phyloP scores from a whole-genome alignment of 2,888 invertebrate species.

The Acrocera orbiculus region DNA sequence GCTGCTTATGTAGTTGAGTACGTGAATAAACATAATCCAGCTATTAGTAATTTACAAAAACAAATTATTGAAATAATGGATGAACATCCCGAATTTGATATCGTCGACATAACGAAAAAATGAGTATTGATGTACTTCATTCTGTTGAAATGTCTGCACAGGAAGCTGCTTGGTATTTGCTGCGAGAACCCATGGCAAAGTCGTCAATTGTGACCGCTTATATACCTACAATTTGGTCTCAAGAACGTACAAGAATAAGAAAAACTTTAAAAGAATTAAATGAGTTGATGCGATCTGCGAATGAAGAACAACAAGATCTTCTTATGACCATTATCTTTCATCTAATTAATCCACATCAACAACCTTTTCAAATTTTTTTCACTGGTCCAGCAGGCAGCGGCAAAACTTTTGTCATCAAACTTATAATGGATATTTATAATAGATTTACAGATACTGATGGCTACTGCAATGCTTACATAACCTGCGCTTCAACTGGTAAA shows the following conservation, averaged over 20 bases:
- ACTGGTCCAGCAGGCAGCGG: constrained; percentile 22
- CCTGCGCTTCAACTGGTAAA: constrained; percentile 25
- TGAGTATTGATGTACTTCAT: constrained; percentile 21
- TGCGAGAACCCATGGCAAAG: constrained; percentile 28
- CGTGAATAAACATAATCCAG: constrained; percentile 23
- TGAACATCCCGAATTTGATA: constrained; percentile 23
- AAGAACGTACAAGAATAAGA: constrained; percentile 22
- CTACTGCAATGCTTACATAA: constrained; percentile 23
- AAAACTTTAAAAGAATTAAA: constrained; percentile 20
- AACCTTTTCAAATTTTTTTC: constrained; percentile 15
- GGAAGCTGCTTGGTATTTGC: constrained; percentile 31
- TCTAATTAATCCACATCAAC: constrained; percentile 4
- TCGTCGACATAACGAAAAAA: constrained; percentile 17
- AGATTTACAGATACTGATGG: constrained; percentile 21
- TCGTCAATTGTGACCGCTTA: constrained; percentile 18
- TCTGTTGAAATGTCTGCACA: constrained; percentile 22
- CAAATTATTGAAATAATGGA: constrained; percentile 18
- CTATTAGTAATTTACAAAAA: constrained; percentile 19
- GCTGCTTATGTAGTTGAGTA: constrained; percentile 28
- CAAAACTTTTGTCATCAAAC: constrained; percentile 23
- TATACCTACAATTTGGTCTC: constrained; percentile 26
- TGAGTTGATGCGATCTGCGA: constrained; percentile 13
- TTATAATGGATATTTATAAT: constrained; percentile 28
- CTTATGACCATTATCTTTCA: constrained; percentile 12
- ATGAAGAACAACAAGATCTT: constrained; percentile 13